Conservation (phyloP, 2,888 invertebrate genomes). For the Tupiocoris notatus region DNA sequence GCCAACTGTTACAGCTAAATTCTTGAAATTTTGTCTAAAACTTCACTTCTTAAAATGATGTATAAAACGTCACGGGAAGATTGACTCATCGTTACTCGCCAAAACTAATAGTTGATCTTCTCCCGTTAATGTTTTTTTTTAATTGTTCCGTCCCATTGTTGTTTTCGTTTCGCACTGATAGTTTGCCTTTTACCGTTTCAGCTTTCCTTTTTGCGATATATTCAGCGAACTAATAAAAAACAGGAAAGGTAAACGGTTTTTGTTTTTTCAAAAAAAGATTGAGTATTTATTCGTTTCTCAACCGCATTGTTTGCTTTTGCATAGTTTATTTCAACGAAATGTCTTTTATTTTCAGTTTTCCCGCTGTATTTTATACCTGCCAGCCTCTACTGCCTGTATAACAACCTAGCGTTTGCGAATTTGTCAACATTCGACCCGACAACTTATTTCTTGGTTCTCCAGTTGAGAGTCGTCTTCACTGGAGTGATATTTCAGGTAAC, state of each 20-base stretch:
- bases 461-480: slow-evolving; percentile 88
- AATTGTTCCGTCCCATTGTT: no score
- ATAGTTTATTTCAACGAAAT: background rate
- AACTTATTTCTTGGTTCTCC: slow-evolving; percentile 85
- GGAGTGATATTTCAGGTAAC: slow-evolving; percentile 87
- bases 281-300: slow-evolving; percentile 38
- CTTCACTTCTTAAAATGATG: no score
- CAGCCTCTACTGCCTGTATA: slow-evolving; percentile 87
- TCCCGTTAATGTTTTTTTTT: slow-evolving; percentile 52
- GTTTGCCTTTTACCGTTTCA: no score
- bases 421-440: slow-evolving; percentile 90
- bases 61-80: no score
- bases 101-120: slow-evolving; percentile 48
- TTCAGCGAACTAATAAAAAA: slow-evolving; percentile 21
- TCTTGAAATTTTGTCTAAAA: no score
- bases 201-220: slow-evolving; percentile 17
- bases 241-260: slow-evolving; percentile 6
- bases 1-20: no score
- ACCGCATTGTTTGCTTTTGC: background rate
- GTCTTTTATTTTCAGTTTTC: slow-evolving; percentile 64
- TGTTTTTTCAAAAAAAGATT: background rate
- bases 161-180: no score
- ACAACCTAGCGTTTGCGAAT: slow-evolving; percentile 89
- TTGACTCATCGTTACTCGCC: no score
- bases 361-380: slow-evolving; percentile 86